Evolutionary conservation across 2,797 vertebrate genomes (phyloP).

Genomic region (Scolopax rusticola): DNA sequence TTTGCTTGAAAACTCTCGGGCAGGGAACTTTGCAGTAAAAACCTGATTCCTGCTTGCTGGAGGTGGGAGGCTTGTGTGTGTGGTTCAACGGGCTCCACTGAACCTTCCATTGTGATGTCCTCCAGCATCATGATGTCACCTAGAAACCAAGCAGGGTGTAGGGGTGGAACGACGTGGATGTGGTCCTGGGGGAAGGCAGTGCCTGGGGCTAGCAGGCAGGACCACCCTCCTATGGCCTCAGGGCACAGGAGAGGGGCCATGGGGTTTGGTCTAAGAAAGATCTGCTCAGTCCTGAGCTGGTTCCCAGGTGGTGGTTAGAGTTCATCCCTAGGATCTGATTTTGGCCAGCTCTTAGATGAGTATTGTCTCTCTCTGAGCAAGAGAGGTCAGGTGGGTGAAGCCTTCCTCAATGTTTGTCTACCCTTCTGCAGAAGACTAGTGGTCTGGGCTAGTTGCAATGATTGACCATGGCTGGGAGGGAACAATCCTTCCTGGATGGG

Average conservation of each 20-base stretch:
- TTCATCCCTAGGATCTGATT: neutral
- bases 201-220: neutral
- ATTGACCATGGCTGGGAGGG: rapidly evolving
- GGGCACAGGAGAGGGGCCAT: neutral
- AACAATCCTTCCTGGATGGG: neutral
- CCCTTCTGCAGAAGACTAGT: neutral
- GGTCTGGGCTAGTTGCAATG: neutral
- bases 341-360: neutral
- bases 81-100: rapidly evolving
- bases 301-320: neutral
- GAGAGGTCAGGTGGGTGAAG: neutral
- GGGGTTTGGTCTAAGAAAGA: neutral
- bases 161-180: neutral
- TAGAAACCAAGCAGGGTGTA: no score
- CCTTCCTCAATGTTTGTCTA: neutral
- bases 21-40: neutral
- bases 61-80: neutral
- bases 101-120: no score
- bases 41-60: neutral
- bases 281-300: neutral
- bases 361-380: neutral
- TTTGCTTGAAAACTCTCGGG: neutral
- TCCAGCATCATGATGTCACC: rapidly evolving
- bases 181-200: neutral
- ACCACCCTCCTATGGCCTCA: neutral